A percentile compares a stretch with the other conserved stretches of the same genome.
These are phyloP conservation scores for Brachyalestes nurse DNA, from an alignment of 2,797 vertebrate genomes.

Conservation along the genomic window DNA sequence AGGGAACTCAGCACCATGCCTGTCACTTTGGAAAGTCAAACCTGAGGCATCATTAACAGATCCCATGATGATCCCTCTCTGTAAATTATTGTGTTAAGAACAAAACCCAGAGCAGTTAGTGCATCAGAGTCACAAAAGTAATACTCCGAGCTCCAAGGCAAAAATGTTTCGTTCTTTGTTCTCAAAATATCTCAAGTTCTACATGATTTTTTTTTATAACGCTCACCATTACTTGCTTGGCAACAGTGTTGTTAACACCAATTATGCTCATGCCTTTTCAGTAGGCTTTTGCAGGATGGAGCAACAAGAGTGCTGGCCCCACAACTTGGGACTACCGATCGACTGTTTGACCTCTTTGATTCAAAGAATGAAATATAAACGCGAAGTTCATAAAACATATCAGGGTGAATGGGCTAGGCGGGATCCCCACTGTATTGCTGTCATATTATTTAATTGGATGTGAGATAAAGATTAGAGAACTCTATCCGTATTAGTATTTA, in stretches of 20 bases:
- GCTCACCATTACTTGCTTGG: no score
- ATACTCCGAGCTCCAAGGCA: slow-evolving; percentile 22
- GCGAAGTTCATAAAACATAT: slow-evolving; percentile 29
- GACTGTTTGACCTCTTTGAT: slow-evolving; percentile 41
- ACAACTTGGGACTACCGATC: slow-evolving; percentile 36
- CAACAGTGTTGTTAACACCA: no score
- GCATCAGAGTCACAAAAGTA: slow-evolving; percentile 23
- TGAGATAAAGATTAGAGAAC: slow-evolving; percentile 65
- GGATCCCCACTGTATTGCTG: slow-evolving; percentile 50
- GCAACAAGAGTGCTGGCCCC: slow-evolving; percentile 49
- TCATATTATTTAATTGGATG: slow-evolving; percentile 68
- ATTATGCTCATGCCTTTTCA: no score
- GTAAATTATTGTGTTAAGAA: slow-evolving; percentile 74
- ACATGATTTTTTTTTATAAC: not conserved
- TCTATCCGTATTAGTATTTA: slow-evolving; percentile 68
- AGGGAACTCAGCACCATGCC: slow-evolving; percentile 31
- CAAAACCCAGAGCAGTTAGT: slow-evolving; percentile 66
- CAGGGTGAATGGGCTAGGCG: slow-evolving; percentile 59
- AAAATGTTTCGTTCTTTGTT: slow-evolving; percentile 40
- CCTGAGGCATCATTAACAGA: slow-evolving; percentile 72
- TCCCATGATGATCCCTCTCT: slow-evolving; percentile 67
- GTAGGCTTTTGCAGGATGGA: no score
- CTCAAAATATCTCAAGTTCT: slow-evolving; percentile 16
- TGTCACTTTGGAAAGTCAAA: slow-evolving; percentile 69
- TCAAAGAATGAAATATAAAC: slow-evolving; percentile 41